Percentiles rank a stretch among this genome's conserved stretches.
phyloP scores from a whole-genome alignment of 2,113 vertebrate species.

The Eptesicus fuscus region DNA sequence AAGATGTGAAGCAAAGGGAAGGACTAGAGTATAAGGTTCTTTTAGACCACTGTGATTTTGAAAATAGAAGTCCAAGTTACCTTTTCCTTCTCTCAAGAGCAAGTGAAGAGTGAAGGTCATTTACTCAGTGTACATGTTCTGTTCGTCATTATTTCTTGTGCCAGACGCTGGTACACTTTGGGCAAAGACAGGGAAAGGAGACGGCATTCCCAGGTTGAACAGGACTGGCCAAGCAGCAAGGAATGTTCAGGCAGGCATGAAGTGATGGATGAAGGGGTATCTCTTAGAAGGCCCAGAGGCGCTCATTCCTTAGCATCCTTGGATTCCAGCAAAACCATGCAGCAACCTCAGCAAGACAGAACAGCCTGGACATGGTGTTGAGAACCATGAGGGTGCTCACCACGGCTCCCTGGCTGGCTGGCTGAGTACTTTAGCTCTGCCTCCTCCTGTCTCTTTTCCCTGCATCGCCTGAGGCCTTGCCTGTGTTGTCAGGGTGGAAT shows the following conservation, averaged over 20 bases:
- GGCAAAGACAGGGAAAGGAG: conserved; percentile 35
- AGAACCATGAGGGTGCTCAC: neutral
- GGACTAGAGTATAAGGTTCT: neutral
- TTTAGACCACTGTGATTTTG: neutral
- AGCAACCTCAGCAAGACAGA: neutral
- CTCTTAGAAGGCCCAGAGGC: neutral
- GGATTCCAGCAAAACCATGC: neutral
- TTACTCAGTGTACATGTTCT: neutral
- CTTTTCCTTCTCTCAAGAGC: neutral
- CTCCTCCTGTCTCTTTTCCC: neutral
- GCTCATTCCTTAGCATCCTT: neutral
- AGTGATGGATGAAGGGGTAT: neutral
- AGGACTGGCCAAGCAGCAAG: neutral
- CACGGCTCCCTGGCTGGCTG: neutral
- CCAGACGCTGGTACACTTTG: neutral
- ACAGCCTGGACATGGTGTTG: too few species aligned
- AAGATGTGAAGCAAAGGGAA: neutral
- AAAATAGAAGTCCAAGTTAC: neutral
- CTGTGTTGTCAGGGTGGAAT: neutral
- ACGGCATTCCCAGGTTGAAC: neutral
- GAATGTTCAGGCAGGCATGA: neutral
- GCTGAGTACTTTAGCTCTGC: neutral
- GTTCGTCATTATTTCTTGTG: neutral
- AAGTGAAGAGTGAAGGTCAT: neutral
- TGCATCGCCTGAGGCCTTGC: neutral